Conservation (phyloP, 2,888 invertebrate genomes). For the Apotomis betuletana region DNA sequence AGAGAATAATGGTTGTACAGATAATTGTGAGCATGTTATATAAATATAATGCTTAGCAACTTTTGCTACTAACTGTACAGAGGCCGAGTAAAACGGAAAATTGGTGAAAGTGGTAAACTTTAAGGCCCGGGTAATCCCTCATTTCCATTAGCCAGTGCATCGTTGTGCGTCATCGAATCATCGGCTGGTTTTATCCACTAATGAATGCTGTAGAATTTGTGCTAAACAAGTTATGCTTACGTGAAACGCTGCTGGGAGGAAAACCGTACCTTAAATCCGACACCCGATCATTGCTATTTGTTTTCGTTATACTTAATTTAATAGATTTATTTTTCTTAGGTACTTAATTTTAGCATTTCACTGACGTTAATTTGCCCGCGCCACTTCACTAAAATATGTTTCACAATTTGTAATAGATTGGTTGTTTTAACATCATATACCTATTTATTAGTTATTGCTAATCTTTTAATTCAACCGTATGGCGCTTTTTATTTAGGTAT, state of each 20-base stretch:
- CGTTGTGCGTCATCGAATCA: constrained; percentile 24
- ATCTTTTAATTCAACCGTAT: too few species aligned
- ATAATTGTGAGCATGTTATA: too few species aligned
- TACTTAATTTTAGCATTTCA: neutral
- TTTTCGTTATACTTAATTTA: neutral
- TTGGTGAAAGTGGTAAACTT: constrained; percentile 1
- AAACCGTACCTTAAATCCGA: constrained; percentile 2
- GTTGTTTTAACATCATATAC: too few species aligned
- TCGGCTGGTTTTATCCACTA: constrained; percentile 11
- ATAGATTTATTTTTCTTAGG: too few species aligned
- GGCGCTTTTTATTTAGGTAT: too few species aligned
- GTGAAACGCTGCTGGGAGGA: constrained; percentile 15
- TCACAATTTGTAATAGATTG: too few species aligned
- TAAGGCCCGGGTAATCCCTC: constrained; percentile 23
- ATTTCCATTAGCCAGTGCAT: constrained; percentile 6
- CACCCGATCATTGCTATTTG: neutral
- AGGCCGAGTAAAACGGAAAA: neutral
- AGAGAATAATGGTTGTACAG: too few species aligned
- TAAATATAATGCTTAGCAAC: too few species aligned
- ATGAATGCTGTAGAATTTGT: neutral
- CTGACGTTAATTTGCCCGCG: too few species aligned
- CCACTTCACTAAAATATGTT: too few species aligned
- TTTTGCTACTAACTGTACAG: too few species aligned
- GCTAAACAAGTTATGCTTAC: neutral
- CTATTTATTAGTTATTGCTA: too few species aligned